Percentiles rank a stretch among this genome's conserved stretches.
Conservation (phyloP, 2,113 vertebrate genomes). For the Trichechus manatus region DNA sequence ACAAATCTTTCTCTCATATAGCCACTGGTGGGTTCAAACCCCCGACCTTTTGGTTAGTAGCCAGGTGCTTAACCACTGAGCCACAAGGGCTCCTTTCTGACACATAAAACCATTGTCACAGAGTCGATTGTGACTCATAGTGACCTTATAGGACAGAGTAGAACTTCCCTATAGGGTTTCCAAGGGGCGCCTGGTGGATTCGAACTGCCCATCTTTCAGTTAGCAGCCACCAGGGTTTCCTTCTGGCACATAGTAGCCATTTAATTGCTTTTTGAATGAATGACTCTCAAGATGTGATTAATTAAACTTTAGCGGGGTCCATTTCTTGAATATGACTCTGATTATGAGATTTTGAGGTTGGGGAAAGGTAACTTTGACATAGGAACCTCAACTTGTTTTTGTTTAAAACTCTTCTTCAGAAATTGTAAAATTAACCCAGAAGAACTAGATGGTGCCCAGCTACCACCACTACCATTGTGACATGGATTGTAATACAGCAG, state of each 20-base stretch:
- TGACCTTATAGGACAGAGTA: no score
- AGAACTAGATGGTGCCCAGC: no score
- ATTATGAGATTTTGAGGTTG: background rate
- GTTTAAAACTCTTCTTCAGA: background rate
- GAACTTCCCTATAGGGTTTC: no score
- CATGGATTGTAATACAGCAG: background rate
- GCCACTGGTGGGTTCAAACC: background rate
- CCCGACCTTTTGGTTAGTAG: background rate
- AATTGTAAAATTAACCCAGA: background rate
- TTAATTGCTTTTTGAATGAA: background rate
- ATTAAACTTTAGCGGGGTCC: background rate
- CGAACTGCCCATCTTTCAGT: no score
- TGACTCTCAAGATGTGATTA: background rate
- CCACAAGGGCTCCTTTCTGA: background rate
- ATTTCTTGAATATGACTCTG: background rate
- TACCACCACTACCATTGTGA: no score
- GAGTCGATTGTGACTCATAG: no score
- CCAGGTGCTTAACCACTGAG: background rate
- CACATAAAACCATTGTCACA: no score
- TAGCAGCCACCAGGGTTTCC: background rate
- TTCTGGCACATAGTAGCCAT: background rate
- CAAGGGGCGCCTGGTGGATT: no score
- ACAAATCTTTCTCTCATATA: background rate
- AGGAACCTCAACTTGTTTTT: slow-evolving; percentile 1
- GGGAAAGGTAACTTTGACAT: background rate